Evolutionary conservation across 2,888 invertebrate species (phyloP), one percentile per base, ranked within the genome.

Genomic region (Trissolcus japonicus): DNA sequence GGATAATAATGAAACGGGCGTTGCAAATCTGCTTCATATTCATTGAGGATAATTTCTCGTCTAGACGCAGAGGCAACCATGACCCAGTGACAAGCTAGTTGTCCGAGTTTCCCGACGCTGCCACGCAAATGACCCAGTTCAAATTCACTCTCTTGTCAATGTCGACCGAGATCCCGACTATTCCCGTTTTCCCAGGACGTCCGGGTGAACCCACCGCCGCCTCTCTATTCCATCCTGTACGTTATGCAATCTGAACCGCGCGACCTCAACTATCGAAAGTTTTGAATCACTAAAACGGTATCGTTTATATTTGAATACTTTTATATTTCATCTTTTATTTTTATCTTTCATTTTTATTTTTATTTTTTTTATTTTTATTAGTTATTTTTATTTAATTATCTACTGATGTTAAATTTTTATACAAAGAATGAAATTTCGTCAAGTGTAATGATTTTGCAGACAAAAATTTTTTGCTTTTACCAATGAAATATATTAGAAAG

Each of bases 181-280:
- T 65, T 71, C 68, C 57, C 56, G 75, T 72, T 77, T 69, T 82
- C 84, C 85, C 83, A 84, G 85, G 84, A 82, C 80, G 76, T 81
- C 77, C 79, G 81, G 17, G 51, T 16, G n/a, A 16, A 16, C 11
- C 46, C 46, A 46, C n/a, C 14, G 4, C 14, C 7, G 14, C 16
- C 6, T 16, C n/a, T 46, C 14, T 7, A 46, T 16, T 6, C 16
- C 16, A 46, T 16, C 16, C 46, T 14, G 16, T 14, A 14, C 4
- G 16, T 46, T 16, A 14, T 14, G 9, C 46, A 16, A 46, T 46
- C 16, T n/a, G 11, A 46, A 46, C 16, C 46, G 7, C 6, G 6
- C 46, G 16, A 46, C 14, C 14, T n/a, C 46, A 46, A n/a, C 6
- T 16, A 16, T 46, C 16, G n/a, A n/a, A 16, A 11, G 16, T 16